Base-by-base conservation (phyloP, 2,888 invertebrate species). In the Caradrina kadenii region DNA sequence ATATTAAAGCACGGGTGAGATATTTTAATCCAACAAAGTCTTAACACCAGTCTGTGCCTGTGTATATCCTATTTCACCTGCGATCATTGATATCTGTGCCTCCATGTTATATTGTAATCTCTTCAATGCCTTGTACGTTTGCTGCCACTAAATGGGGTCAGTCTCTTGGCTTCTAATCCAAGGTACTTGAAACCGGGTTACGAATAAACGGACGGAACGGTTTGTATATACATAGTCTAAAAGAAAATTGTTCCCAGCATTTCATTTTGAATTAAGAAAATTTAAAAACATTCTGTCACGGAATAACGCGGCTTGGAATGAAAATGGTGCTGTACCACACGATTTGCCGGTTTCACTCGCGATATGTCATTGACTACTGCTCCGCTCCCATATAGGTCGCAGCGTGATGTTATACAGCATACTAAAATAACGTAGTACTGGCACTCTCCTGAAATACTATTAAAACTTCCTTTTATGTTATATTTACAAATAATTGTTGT, bases 11-110 rank as follows among this genome's bases (percentile, higher is more conserved):
- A n/a, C 52, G 42, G 21, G 42, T 21, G 31, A 68, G n/a, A 49
- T 69, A 72, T 45, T 72, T 76, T 45, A 62, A 63, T 69, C 70
- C 58, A 45, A 7, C 26, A 13, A 48, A 10, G 26, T 35, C 58
- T 59, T 45, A 17, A 15, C 17, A 45, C 15, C 45, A 45, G 17
- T 17, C 17, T 45, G 45, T 15, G 11, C 11, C 15, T 6, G 1
- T 45, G 45, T 49, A 58, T 26, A 26, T 56, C 54, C 45, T 1
- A 48, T 48, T 8, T 22, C 17, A 56, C 15, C 21, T 39, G 53
- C 49, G 31, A 22, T 1, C 50, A n/a, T 13, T 13, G 17, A 54
- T 59, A 54, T 45, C 61, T 42, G 15, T 48, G 73, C 52, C 56
- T n/a, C 21, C 48, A 35, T n/a, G 11, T 42, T 45, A 21, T 2